Evolutionary conservation across 1,140 invertebrate species (phyloP).

Genomic region (Bombus terrestris): DNA sequence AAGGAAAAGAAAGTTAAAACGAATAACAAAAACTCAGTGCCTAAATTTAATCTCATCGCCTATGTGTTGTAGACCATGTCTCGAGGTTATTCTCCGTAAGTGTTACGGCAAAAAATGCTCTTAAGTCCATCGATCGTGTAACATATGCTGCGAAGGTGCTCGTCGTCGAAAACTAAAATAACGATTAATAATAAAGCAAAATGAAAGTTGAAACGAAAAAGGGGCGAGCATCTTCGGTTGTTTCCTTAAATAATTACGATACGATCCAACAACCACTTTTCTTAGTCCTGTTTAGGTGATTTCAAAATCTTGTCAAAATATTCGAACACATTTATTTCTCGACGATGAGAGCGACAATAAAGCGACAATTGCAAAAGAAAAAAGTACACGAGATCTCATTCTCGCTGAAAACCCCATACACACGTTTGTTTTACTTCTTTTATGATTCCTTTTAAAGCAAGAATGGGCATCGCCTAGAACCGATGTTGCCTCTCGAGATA

Average conservation of each 20-base stretch:
- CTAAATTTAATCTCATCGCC: conserved; percentile 59
- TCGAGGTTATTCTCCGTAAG: conserved; percentile 50
- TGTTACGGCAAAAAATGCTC: conserved; percentile 35
- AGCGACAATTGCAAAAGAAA: conserved; percentile 60
- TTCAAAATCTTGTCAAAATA: conserved; percentile 50
- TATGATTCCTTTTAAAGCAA: conserved; percentile 1
- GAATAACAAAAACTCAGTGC: conserved; percentile 50
- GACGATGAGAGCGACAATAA: conserved; percentile 67
- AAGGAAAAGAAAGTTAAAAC: not conserved
- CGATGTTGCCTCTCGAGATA: conserved; percentile 50
- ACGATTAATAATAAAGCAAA: not conserved
- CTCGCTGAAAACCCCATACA: conserved; percentile 47
- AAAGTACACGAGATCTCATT: conserved; percentile 54
- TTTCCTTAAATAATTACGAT: not conserved
- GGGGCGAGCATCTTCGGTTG: conserved; percentile 7
- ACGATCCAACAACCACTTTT: conserved; percentile 8
- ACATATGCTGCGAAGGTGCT: conserved; percentile 14
- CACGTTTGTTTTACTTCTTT: conserved; percentile 39
- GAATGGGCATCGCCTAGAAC: conserved; percentile 27
- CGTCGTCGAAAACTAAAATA: not conserved
- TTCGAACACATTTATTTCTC: conserved; percentile 2
- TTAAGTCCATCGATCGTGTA: conserved; percentile 8
- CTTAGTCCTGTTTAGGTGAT: conserved; percentile 55
- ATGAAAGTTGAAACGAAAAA: not conserved
- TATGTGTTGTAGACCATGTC: conserved; percentile 56